phyloP scores from a whole-genome alignment of 2,888 invertebrate genomes.

The Globia sparganii region DNA sequence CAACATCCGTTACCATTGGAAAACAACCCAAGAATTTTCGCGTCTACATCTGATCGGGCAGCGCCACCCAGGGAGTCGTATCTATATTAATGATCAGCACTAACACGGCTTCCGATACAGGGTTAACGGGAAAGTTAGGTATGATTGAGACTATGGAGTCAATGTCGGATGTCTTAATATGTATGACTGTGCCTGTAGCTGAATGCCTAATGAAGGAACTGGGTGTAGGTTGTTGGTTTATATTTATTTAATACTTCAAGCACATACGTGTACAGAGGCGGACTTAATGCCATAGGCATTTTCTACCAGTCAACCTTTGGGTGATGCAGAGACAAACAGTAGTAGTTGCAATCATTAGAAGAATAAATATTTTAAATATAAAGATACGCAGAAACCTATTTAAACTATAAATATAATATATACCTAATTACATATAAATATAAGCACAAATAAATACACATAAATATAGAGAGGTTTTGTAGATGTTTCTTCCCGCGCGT shows the following conservation, averaged over 20 bases:
- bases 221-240: not conserved
- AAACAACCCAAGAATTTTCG: slow-evolving; percentile 33
- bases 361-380: too few species aligned
- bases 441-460: too few species aligned
- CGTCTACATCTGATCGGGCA: slow-evolving; percentile 22
- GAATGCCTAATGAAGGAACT: slow-evolving; percentile 17
- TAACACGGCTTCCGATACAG: slow-evolving; percentile 33
- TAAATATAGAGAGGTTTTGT: too few species aligned
- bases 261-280: too few species aligned
- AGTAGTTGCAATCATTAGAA: too few species aligned
- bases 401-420: too few species aligned
- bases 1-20: slow-evolving; percentile 36
- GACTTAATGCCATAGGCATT: too few species aligned
- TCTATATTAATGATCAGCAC: slow-evolving; percentile 40
- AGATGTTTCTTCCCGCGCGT: not conserved
- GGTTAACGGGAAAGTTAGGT: slow-evolving; percentile 40
- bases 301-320: too few species aligned
- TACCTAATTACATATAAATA: too few species aligned
- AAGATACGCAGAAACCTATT: too few species aligned
- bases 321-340: too few species aligned
- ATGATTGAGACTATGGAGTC: slow-evolving; percentile 22
- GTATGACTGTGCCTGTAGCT: not conserved
- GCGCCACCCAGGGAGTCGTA: slow-evolving; percentile 53
- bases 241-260: too few species aligned
- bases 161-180: slow-evolving; percentile 34